Conservation (phyloP, 2,888 invertebrate genomes). For the Parnassius mnemosyne region DNA sequence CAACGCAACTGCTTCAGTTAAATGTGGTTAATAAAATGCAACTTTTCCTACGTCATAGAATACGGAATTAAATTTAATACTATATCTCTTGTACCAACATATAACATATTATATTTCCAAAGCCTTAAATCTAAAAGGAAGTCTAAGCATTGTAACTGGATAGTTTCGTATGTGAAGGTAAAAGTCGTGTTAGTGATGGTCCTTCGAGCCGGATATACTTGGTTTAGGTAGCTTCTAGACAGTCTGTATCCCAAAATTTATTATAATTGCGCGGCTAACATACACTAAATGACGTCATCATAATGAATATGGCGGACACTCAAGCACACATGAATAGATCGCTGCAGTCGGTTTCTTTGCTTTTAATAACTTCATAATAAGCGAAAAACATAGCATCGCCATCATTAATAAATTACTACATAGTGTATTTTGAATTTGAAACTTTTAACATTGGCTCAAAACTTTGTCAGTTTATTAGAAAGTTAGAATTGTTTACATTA, state of each 20-base stretch:
- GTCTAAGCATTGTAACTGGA: constrained; percentile 2
- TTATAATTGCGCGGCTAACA: too few relatives aligned
- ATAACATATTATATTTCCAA: constrained; percentile 6
- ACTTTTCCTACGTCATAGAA: constrained; percentile 4
- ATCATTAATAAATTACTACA: too few relatives aligned
- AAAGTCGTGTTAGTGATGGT: constrained; percentile 6
- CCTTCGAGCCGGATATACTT: constrained; percentile 15
- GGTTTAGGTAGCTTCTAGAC: neutral
- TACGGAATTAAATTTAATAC: constrained; percentile 3
- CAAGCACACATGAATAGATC: too few relatives aligned
- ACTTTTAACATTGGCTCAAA: too few relatives aligned
- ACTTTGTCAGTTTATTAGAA: too few relatives aligned
- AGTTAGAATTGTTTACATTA: neutral
- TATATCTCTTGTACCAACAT: constrained; percentile 3
- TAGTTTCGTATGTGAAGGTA: neutral
- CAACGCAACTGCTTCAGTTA: constrained; percentile 1
- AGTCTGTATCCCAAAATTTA: too few relatives aligned
- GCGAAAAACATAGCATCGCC: too few relatives aligned
- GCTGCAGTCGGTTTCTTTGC: too few relatives aligned
- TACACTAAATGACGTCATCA: too few relatives aligned
- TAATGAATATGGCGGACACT: too few relatives aligned
- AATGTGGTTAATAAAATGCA: constrained; percentile 3
- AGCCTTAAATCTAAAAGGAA: neutral
- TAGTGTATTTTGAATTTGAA: too few relatives aligned
- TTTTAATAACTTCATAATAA: too few relatives aligned